Evolutionary conservation across 2,888 invertebrate species (phyloP).

Genomic region (Hemistola chrysoprasaria): DNA sequence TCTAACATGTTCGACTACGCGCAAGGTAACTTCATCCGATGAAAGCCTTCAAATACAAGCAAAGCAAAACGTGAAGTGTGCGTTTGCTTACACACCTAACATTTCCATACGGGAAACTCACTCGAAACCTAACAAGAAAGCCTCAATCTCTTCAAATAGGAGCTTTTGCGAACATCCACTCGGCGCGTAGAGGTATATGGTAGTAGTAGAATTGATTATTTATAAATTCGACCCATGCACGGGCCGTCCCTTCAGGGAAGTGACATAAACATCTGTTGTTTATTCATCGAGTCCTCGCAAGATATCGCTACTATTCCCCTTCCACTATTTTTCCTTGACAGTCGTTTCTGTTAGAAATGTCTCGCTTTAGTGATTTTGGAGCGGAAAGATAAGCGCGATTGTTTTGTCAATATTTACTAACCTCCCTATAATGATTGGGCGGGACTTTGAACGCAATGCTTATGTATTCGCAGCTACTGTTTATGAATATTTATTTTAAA

Average conservation of each 20-base stretch:
- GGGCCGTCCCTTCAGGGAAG: slow-evolving; percentile 37
- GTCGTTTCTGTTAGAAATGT: slow-evolving; percentile 33
- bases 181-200: slow-evolving; percentile 15
- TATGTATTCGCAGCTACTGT: no score
- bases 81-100: slow-evolving; percentile 8
- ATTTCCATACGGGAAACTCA: slow-evolving; percentile 13
- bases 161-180: slow-evolving; percentile 23
- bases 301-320: slow-evolving; percentile 44
- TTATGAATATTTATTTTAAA: background rate
- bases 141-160: slow-evolving; percentile 22
- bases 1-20: background rate
- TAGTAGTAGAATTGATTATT: slow-evolving; percentile 48
- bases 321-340: slow-evolving; percentile 36
- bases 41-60: background rate
- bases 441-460: no score
- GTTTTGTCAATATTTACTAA: slow-evolving; percentile 20
- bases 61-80: slow-evolving; percentile 6
- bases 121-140: slow-evolving; percentile 24
- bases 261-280: slow-evolving; percentile 65
- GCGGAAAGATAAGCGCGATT: slow-evolving; percentile 23
- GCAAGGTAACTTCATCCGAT: slow-evolving; percentile 12
- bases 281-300: slow-evolving; percentile 59
- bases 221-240: slow-evolving; percentile 50
- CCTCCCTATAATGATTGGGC: no score
- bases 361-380: slow-evolving; percentile 30